These are phyloP conservation scores for Drosophila dunni DNA, from an alignment of 1,140 invertebrate species.

Conservation along the genomic window DNA sequence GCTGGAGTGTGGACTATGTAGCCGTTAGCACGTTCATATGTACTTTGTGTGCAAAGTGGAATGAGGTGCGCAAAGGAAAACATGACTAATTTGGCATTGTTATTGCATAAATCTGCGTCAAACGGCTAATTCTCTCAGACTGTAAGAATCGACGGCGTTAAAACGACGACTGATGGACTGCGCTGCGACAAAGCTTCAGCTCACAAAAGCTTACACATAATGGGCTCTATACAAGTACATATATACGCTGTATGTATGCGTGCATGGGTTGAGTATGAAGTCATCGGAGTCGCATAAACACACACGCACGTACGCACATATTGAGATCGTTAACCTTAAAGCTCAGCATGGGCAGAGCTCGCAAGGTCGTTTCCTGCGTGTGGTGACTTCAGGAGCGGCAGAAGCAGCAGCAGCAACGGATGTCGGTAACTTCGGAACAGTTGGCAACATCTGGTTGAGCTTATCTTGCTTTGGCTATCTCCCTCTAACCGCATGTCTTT, in stretches of 20 bases:
- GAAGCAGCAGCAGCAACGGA: constrained; percentile 10
- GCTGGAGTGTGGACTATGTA: constrained; percentile 46
- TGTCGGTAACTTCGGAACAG: constrained; percentile 39
- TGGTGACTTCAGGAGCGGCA: constrained; percentile 28
- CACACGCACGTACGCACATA: constrained; percentile 30
- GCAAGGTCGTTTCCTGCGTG: constrained; percentile 77
- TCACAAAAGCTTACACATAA: constrained; percentile 46
- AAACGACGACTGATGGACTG: constrained; percentile 8
- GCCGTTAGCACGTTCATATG: constrained; percentile 66
- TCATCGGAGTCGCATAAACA: constrained; percentile 68
- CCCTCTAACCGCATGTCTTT: constrained; percentile 41
- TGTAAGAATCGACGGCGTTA: constrained; percentile 29
- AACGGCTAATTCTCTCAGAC: constrained; percentile 37
- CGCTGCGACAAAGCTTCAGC: constrained; percentile 42
- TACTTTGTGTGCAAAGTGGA: constrained; percentile 15
- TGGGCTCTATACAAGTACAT: constrained; percentile 7
- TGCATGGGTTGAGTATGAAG: constrained; percentile 64
- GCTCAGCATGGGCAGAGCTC: constrained; percentile 59
- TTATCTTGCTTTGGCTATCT: constrained; percentile 54
- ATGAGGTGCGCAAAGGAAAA: constrained; percentile 47
- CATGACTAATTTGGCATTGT: constrained; percentile 75
- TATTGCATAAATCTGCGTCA: constrained; percentile 66
- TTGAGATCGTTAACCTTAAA: constrained; percentile 84
- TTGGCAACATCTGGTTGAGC: constrained; percentile 71
- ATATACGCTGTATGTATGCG: constrained; percentile 13